A percentile compares a stretch with the other conserved stretches of the same genome.
Conservation (phyloP, 2,113 vertebrate genomes). For the Psilopsiagon aymara region DNA sequence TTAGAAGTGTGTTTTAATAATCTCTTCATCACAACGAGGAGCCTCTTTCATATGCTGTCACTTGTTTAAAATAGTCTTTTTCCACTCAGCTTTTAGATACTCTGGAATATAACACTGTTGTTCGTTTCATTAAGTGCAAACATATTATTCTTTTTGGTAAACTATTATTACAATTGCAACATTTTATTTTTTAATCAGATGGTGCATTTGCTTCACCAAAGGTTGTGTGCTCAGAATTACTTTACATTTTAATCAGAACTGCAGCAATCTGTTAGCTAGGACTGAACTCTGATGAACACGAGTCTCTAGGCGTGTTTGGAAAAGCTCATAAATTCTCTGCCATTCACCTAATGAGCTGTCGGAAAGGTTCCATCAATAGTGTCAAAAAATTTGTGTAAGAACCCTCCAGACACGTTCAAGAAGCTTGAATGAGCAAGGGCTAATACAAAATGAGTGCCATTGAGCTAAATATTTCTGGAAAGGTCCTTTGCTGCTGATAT, state of each 20-base stretch:
- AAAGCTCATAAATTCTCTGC: conserved; percentile 30
- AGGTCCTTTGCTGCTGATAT: background rate
- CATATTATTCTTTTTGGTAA: background rate
- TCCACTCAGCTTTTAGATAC: background rate
- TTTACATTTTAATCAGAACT: conserved; percentile 60
- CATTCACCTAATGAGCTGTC: conserved; percentile 37
- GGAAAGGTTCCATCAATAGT: conserved; percentile 18
- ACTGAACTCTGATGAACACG: background rate
- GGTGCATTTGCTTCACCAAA: conserved; percentile 24
- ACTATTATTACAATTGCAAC: conserved; percentile 10
- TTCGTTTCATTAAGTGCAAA: conserved; percentile 34
- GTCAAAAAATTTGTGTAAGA: conserved; percentile 27
- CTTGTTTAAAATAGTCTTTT: background rate
- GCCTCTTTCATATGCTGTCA: background rate
- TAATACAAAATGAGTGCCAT: background rate
- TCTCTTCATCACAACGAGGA: conserved; percentile 20
- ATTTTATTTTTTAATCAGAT: background rate
- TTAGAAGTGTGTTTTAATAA: conserved; percentile 40
- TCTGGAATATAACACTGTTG: background rate
- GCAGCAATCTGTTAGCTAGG: conserved; percentile 45
- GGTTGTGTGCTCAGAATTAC: conserved; percentile 2
- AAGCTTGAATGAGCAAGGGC: conserved; percentile 4
- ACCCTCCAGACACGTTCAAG: conserved; percentile 20
- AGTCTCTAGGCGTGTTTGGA: conserved; percentile 37
- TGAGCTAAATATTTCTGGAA: conserved; percentile 35